Evolutionary conservation across 2,797 vertebrate species (phyloP), one percentile per base, ranked within the genome.

Genomic region (Malurus splendens): DNA sequence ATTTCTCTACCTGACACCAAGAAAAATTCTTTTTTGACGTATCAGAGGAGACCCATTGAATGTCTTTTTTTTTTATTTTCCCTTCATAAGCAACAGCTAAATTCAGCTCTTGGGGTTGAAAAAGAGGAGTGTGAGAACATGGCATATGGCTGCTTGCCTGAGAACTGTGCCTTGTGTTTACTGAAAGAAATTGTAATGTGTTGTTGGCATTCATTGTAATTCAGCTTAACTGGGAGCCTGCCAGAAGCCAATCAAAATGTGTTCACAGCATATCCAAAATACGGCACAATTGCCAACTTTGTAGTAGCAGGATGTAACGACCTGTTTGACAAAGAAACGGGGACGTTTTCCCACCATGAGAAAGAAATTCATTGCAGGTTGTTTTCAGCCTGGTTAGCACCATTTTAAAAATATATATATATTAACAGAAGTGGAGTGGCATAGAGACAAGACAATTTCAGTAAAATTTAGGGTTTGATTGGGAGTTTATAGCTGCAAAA

Each of bases 151-250:
- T 3, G 6, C 77, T 87, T 91, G 86, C 94, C 93, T 75, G 51
- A 87, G 86, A 90, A 22, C 72, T 59, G 62, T 55, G 81, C 47
- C 83, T 92, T 39, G 12, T 93, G 80, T 94, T 95, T 93, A 75
- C 86, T 81, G 90, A 80, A 50, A 93, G 77, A 76, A 76, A 82
- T 28, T 50, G 54, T 79, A 80, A 86, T 80, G 68, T 94, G 92
- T 82, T 94, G 88, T 86, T 92, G 92, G 90, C 90, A 80, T 68
- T 91, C 61, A 15, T 54, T 75, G 86, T 85, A 82, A 85, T 82
- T 94, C 90, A 89, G 90, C 89, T 93, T 78, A 83, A 87, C 87
- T 94, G 95, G 84, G 84, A 94, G 87, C 59, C 84, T 95, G 93
- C 93, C 95, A 95, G 91, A 60, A 44, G 62, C 66, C 48, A 86